phyloP scores from a whole-genome alignment of 2,797 vertebrate genomes.

The Hephaestus fuliginosus region DNA sequence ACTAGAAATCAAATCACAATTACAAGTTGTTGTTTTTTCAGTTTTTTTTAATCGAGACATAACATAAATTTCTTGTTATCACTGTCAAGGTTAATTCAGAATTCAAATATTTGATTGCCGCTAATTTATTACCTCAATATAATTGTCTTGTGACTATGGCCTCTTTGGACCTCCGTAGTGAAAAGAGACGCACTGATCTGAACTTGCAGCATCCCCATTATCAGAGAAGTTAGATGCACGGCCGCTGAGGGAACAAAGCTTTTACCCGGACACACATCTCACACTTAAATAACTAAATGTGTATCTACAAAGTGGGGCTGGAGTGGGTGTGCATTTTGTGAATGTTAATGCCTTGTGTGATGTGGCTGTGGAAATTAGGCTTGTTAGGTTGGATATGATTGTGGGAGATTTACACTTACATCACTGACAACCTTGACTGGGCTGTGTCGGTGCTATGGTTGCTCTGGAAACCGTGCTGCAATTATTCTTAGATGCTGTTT shows the following conservation, averaged over 20 bases:
- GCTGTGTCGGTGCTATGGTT: conserved; percentile 20
- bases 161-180: not conserved
- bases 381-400: conserved; percentile 4
- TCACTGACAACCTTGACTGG: conserved; percentile 37
- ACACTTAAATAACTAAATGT: not conserved
- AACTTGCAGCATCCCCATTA: conserved; percentile 1
- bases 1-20: too few species aligned
- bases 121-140: too few species aligned
- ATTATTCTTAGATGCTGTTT: not conserved
- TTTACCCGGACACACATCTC: not conserved
- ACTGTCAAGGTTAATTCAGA: not conserved
- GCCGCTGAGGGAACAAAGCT: not conserved
- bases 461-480: conserved; percentile 43
- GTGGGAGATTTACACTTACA: conserved; percentile 14
- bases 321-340: not conserved
- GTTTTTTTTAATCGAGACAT: not conserved
- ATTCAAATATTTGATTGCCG: not conserved
- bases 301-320: not conserved
- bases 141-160: not conserved
- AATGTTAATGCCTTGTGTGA: conserved; percentile 1
- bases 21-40: too few species aligned
- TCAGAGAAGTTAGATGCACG: not conserved
- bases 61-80: not conserved
- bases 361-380: not conserved
- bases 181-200: not conserved